A percentile compares a stretch with the other conserved stretches of the same genome.
These are phyloP conservation scores for Zeuzera pyrina DNA, from an alignment of 2,888 invertebrate genomes.

Conservation along the genomic window DNA sequence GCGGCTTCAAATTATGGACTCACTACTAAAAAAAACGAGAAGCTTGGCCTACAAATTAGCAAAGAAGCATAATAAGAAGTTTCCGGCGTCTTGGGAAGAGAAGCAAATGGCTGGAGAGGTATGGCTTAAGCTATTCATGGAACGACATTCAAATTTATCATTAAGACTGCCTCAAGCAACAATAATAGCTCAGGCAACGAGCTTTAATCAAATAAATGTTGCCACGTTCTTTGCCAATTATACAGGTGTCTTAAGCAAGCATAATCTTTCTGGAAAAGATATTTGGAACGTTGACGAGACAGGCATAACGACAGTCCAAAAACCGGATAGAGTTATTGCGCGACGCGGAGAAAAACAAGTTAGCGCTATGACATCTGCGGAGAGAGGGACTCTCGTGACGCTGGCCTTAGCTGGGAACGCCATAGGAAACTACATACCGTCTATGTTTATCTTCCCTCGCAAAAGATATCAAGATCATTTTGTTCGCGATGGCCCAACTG, in stretches of 20 bases:
- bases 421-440: slow-evolving; percentile 10
- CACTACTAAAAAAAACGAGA: slow-evolving; percentile 11
- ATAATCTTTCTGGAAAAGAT: slow-evolving; percentile 13
- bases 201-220: slow-evolving; percentile 13
- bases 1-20: slow-evolving; percentile 10
- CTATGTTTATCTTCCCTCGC: slow-evolving; percentile 19
- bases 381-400: slow-evolving; percentile 21
- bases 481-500: slow-evolving; percentile 21
- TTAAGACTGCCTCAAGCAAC: slow-evolving; percentile 13
- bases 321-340: slow-evolving; percentile 2
- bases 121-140: slow-evolving; percentile 10
- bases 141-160: slow-evolving; percentile 12
- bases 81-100: slow-evolving; percentile 10
- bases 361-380: slow-evolving; percentile 31
- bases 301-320: slow-evolving; percentile 29
- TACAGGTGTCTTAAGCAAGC: background rate
- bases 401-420: slow-evolving; percentile 16
- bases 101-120: slow-evolving; percentile 11
- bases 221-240: slow-evolving; percentile 4
- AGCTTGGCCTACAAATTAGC: slow-evolving; percentile 6
- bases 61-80: slow-evolving; percentile 12
- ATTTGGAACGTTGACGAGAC: slow-evolving; percentile 41
- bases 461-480: slow-evolving; percentile 18
- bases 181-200: slow-evolving; percentile 13
- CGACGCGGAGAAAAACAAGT: slow-evolving; percentile 24